phyloP scores from a whole-genome alignment of 2,888 invertebrate species.

The Leptinotarsa haldemani region DNA sequence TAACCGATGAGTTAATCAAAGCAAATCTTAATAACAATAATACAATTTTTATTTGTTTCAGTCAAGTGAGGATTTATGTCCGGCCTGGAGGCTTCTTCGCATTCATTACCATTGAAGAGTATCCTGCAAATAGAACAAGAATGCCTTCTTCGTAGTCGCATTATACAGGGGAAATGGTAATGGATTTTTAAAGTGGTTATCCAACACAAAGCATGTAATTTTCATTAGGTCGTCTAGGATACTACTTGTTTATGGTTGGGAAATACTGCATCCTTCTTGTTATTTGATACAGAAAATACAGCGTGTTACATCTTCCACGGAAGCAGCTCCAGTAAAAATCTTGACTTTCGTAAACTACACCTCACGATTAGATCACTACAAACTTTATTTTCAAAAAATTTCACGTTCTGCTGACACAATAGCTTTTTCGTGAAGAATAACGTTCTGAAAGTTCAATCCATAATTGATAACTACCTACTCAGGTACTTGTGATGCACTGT shows the following conservation, averaged over 20 bases:
- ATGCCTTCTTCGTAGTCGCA: neutral
- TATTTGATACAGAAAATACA: neutral
- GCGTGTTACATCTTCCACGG: neutral
- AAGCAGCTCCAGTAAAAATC: neutral
- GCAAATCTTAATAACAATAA: constrained; percentile 14
- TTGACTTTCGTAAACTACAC: too few relatives aligned
- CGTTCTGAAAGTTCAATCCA: too few relatives aligned
- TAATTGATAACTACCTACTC: too few relatives aligned
- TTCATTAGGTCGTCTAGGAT: neutral
- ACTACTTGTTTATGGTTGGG: neutral
- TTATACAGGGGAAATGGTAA: constrained; percentile 1
- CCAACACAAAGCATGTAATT: neutral
- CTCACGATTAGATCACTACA: too few relatives aligned
- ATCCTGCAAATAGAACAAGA: constrained; percentile 2
- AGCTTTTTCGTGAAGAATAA: too few relatives aligned
- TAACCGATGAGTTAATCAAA: constrained; percentile 12
- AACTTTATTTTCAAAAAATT: too few relatives aligned
- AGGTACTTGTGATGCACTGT: too few relatives aligned
- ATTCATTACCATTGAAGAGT: constrained; percentile 9
- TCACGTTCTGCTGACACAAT: too few relatives aligned
- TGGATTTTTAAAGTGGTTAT: neutral
- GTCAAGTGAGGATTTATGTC: constrained; percentile 13
- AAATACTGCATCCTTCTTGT: neutral
- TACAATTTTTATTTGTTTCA: constrained; percentile 17
- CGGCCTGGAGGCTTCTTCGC: constrained; percentile 4